Evolutionary conservation across 1,140 invertebrate genomes (phyloP), one percentile per base, ranked within the genome.

Genomic region (Calliopsis andreniformis): DNA sequence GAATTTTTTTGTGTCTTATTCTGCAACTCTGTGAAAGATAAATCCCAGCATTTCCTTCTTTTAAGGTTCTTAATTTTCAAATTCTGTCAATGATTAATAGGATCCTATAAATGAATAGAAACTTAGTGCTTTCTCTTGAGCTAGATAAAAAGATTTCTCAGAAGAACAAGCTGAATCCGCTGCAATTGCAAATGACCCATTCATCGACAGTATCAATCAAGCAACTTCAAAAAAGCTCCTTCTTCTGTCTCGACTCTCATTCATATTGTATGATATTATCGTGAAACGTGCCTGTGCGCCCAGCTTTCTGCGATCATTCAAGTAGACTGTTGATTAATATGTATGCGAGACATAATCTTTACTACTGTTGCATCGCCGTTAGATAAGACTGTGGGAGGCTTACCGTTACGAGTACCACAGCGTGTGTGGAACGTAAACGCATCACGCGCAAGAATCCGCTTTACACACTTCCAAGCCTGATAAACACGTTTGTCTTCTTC

Each of bases 401-500:
- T 77, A 86, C 83, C 82, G 84, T 84, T 86, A 84, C 58, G n/a
- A n/a, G n/a, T n/a, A n/a, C n/a, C n/a, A 45, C 43, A 39, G 35
- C 35, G 35, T 62, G 56, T 59, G 73, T 83, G 64, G 80, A 82
- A 75, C 67, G 56, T 70, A 73, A 77, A 82, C 58, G 70, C 61
- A 72, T 70, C 47, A 58, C 47, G 73, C 47, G 23, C 23, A 20
- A 70, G 64, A 45, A 59, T 25, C 35, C 49, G 43, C 62, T 42
- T 64, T 70, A 49, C 64, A 51, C 47, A 66, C 72, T 73, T 71
- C 42, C 81, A 51, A 72, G 39, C 61, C 58, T 53, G 58, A 55
- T 8, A 47, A 47, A 25, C 61, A 62, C 23, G n/a, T n/a, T n/a
- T n/a, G n/a, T n/a, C n/a, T n/a, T n/a, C 16, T 10, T 3, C 20